A percentile compares a stretch with the other conserved stretches of the same genome.
Evolutionary conservation across 2,113 vertebrate genomes (phyloP).

Genomic region (Melanerpes formicivorus): DNA sequence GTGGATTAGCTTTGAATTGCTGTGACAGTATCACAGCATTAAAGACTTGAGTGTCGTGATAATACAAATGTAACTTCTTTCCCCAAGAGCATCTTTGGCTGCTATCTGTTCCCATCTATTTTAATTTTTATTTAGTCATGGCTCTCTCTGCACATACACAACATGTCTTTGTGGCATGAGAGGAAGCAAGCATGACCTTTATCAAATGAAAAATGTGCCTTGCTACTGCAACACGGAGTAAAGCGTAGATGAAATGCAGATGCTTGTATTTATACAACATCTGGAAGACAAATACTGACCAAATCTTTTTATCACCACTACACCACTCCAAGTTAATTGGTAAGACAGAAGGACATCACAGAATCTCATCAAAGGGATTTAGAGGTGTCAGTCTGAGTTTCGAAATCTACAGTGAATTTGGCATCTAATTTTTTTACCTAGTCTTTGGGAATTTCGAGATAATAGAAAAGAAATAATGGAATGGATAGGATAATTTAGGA

Average conservation of each 20-base stretch:
- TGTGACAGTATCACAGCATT: slow-evolving; percentile 26
- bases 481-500: slow-evolving; percentile 69
- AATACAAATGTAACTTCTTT: slow-evolving; percentile 38
- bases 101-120: neutral
- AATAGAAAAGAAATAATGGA: slow-evolving; percentile 70
- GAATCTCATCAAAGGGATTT: slow-evolving; percentile 61
- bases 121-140: slow-evolving; percentile 27
- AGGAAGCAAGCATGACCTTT: slow-evolving; percentile 19
- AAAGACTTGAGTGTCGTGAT: slow-evolving; percentile 31
- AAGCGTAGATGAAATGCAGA: slow-evolving; percentile 19
- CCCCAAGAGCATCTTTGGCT: slow-evolving; percentile 23
- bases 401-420: slow-evolving; percentile 67
- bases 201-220: neutral
- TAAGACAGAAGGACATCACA: slow-evolving; percentile 47
- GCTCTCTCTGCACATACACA: neutral
- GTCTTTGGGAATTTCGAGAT: slow-evolving; percentile 37
- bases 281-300: slow-evolving; percentile 31
- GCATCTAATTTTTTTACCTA: slow-evolving; percentile 63
- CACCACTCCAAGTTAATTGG: slow-evolving; percentile 42
- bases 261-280: slow-evolving; percentile 38
- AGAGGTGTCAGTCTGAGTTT: slow-evolving; percentile 53
- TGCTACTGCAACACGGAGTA: neutral
- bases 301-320: slow-evolving; percentile 35
- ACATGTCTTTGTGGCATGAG: neutral
- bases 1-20: slow-evolving; percentile 42